These are phyloP conservation scores for Tiphia femorata DNA, from an alignment of 2,888 invertebrate genomes.

Conservation along the genomic window DNA sequence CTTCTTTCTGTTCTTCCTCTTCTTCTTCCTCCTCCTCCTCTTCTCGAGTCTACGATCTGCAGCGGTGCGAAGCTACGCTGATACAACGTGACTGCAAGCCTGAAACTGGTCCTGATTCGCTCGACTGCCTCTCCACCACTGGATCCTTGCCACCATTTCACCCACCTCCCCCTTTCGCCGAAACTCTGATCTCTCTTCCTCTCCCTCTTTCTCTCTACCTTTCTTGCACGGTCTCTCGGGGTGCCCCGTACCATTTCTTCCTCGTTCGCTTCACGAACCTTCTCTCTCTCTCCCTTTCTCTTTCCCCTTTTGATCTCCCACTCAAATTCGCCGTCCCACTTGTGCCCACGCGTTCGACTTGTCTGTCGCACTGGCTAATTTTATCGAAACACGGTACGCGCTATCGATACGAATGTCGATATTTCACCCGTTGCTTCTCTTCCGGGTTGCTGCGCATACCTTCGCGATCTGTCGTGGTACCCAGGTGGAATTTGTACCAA, in stretches of 20 bases:
- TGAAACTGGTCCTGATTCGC: slow-evolving; percentile 62
- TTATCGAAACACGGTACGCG: too few relatives aligned
- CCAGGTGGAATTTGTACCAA: too few relatives aligned
- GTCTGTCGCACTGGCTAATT: too few relatives aligned
- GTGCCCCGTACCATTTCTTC: background rate
- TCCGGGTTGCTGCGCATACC: too few relatives aligned
- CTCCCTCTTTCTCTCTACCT: background rate
- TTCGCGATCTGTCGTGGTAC: too few relatives aligned
- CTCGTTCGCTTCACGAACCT: background rate
- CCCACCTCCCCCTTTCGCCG: slow-evolving; percentile 55
- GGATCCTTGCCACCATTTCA: slow-evolving; percentile 57
- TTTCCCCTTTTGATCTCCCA: background rate
- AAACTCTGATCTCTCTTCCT: slow-evolving; percentile 50
- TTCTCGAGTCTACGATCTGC: slow-evolving; percentile 9
- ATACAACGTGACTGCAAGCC: slow-evolving; percentile 48
- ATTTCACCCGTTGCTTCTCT: too few relatives aligned
- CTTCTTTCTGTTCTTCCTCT: slow-evolving; percentile 13
- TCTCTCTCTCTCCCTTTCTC: background rate
- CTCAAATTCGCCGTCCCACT: too few relatives aligned
- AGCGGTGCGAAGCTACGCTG: slow-evolving; percentile 46
- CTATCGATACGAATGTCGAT: too few relatives aligned
- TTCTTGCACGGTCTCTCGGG: too few relatives aligned
- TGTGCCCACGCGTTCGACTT: too few relatives aligned
- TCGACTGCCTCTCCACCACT: slow-evolving; percentile 56
- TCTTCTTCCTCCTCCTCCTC: slow-evolving; percentile 26